Percentiles rank a stretch among this genome's conserved stretches.
Evolutionary conservation across 2,797 vertebrate genomes (phyloP).

Genomic region (Ctenosaura bakeri): DNA sequence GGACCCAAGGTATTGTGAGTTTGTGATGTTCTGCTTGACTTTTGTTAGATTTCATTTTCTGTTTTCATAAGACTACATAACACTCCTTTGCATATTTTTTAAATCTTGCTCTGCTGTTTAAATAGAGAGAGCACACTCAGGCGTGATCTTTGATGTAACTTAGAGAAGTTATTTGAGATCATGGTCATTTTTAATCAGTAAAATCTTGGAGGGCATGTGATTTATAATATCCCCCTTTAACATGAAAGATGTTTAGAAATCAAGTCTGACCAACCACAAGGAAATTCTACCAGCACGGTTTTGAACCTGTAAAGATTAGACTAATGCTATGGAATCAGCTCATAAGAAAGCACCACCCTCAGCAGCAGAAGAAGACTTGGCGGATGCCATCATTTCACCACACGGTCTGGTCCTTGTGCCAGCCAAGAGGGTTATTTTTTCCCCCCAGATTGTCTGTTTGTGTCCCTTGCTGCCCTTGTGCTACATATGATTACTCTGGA

Average conservation of each 20-base stretch:
- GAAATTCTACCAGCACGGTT: not conserved
- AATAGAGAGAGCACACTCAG: too few species aligned
- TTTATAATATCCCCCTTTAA: not conserved
- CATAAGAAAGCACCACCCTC: too few species aligned
- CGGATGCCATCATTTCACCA: constrained; percentile 35
- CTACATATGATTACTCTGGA: constrained; percentile 42
- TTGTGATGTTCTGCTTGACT: not conserved
- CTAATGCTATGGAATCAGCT: not conserved
- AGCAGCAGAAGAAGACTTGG: not conserved
- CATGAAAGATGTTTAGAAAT: not conserved
- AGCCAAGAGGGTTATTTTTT: not conserved
- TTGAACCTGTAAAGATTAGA: not conserved
- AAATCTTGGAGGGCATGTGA: not conserved
- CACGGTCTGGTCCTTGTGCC: not conserved
- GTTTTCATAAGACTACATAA: not conserved
- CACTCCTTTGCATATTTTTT: too few species aligned
- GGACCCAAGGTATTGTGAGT: too few species aligned
- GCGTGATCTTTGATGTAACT: not conserved
- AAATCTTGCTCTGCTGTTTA: not conserved
- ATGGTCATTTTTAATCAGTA: not conserved
- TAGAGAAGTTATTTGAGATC: not conserved
- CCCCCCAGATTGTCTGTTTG: constrained; percentile 13
- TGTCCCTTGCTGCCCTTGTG: constrained; percentile 42
- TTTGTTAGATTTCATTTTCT: not conserved
- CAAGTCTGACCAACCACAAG: not conserved